Base-by-base conservation (phyloP, 1,140 invertebrate genomes). In the Halesus radiatus region DNA sequence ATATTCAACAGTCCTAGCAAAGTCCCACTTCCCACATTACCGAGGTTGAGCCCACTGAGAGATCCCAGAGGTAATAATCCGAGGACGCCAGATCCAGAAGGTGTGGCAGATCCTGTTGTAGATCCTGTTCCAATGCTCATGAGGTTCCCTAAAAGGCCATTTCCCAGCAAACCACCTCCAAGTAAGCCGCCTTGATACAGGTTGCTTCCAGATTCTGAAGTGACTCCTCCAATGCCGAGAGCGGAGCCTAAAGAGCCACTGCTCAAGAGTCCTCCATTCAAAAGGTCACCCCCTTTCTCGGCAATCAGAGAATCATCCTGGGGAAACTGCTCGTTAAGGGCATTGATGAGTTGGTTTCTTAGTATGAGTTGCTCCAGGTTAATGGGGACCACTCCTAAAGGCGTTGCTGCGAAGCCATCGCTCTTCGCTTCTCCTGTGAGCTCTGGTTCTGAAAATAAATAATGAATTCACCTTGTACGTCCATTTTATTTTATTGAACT, bases 181-280 rank as follows among this genome's bases (percentile, higher is more conserved):
- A 70, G 37, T 56, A 56, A 56, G 5, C 60, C 60, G 6, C 60
- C 60, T 5, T 23, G 15, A 23, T 13, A 64, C 60, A 64, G 16
- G 15, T 29, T 64, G 15, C 60, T 64, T 64, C 60, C 60, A 13
- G 29, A 13, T 70, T 37, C 29, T 8, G 32, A n/a, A 22, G 15
- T 70, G 32, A 68, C 6, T 45, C 64, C 66, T 6, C 60, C 23
- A 13, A 4, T 3, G 7, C 32, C 66, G 5, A 70, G 6, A 15
- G 18, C 7, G 20, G 66, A 70, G 18, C 66, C 66, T 1, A 50
- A 3, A 1, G 18, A 8, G 18, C 66, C 66, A 10, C 16, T 50
- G 66, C 66, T 50, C n/a, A 70, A 6, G 1, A 70, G 16, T 13
- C 66, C 66, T 10, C 66, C 66, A 20, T 20, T 70, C n/a, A 70